Evolutionary conservation across 2,888 invertebrate genomes (phyloP).

Genomic region (Athalia cordata): DNA sequence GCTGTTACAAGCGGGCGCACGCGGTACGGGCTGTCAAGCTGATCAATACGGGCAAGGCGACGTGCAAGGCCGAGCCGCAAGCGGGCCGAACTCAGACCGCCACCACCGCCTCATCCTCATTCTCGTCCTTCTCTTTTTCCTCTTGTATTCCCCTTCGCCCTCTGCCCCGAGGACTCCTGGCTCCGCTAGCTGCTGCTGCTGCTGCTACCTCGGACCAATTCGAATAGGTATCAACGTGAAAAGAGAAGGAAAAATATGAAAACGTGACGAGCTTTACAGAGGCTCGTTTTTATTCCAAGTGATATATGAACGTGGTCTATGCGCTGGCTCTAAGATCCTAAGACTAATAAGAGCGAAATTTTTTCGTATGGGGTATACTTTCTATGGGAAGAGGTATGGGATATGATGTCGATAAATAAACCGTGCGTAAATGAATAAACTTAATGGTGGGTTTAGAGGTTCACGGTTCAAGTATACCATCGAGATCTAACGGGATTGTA

Average conservation of each 20-base stretch:
- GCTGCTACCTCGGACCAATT: no score
- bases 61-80: constrained; percentile 70
- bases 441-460: no score
- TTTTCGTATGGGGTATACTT: no score
- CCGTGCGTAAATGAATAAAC: no score
- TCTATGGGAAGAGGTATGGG: no score
- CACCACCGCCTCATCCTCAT: constrained; percentile 47
- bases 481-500: no score
- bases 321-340: no score
- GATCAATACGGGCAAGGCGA: constrained; percentile 72
- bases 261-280: background rate
- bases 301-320: no score
- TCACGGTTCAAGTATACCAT: no score
- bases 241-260: background rate
- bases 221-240: background rate
- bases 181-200: background rate
- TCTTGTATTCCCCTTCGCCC: constrained; percentile 74
- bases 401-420: no score
- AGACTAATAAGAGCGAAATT: no score
- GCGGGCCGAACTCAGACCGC: constrained; percentile 54
- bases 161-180: constrained; percentile 41
- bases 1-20: constrained; percentile 58
- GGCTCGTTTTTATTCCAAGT: no score
- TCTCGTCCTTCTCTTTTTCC: constrained; percentile 29
- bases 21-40: constrained; percentile 66